Base-by-base conservation (phyloP, 2,888 invertebrate genomes). In the Amphipoea lucens region DNA sequence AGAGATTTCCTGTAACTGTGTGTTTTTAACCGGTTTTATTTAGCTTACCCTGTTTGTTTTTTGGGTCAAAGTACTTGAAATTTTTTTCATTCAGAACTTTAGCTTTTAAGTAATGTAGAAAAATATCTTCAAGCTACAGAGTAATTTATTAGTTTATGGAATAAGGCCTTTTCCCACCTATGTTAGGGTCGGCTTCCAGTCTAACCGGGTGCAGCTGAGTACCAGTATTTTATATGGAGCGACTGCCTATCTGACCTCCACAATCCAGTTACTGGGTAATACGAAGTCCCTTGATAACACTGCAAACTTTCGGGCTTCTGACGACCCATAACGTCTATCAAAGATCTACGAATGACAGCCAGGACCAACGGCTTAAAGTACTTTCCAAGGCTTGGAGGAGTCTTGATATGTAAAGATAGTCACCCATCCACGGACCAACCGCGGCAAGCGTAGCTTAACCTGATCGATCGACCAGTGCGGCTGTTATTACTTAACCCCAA, bases 31-130 rank as follows among this genome's bases (percentile, higher is more conserved):
- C 36, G 36, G 36, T 36, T 36, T 36, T 36, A 36, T 36, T 36
- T 36, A 36, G 36, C 36, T 36, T 36, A 36, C 36, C 36, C 36
- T 36, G 36, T 36, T 36, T 36, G 36, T 36, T 36, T 36, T 36
- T 36, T 36, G 36, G 36, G 36, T 36, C 36, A 36, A 36, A 36
- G 36, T 36, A 36, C 36, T 36, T 36, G 36, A 36, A 3, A 3
- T 36, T 36, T 36, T 36, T 42, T 42, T 42, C 42, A 42, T 42
- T 42, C 42, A 3, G 9, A 42, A 76, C 36, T 83, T 84, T 29
- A 40, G 23, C 17, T 57, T 84, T 83, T 75, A 51, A 66, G 60
- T 60, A n/a, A 29, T 73, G 36, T 69, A 60, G 63, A 73, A 69
- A 83, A 76, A 70, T n/a, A 69, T 51, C 12, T 51, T 23, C n/a